A percentile compares a stretch with the other conserved stretches of the same genome.
Conservation (phyloP, 2,888 invertebrate species). For the Taphrorychus bicolor region DNA sequence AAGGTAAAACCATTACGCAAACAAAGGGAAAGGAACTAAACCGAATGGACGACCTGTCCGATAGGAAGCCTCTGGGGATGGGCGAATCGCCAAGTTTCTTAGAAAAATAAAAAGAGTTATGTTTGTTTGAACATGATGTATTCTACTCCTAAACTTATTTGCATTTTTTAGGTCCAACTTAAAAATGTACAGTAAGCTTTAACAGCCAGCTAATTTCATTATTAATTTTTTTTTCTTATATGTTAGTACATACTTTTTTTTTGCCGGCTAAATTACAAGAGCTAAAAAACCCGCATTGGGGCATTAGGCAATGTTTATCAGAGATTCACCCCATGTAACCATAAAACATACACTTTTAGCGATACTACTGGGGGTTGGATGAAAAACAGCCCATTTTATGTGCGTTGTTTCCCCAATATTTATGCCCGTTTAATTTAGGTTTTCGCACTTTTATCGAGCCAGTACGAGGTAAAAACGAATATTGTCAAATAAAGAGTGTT, state of each 20-base stretch:
- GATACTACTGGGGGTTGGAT: background rate
- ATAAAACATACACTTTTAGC: background rate
- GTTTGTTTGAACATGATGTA: conserved; percentile 23
- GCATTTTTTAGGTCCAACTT: background rate
- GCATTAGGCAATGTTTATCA: background rate
- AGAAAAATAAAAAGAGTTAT: conserved; percentile 23
- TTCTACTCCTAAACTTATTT: conserved; percentile 7
- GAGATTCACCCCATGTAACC: background rate
- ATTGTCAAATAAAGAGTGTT: conserved; percentile 24
- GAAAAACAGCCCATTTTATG: conserved; percentile 9
- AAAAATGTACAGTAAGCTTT: too few species aligned
- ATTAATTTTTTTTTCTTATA: too few species aligned
- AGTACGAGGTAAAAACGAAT: conserved; percentile 12
- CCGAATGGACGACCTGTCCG: conserved; percentile 16
- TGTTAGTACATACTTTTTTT: too few species aligned
- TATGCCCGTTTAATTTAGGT: conserved; percentile 18
- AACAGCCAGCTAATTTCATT: too few species aligned
- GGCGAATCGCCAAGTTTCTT: conserved; percentile 23
- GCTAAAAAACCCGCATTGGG: background rate
- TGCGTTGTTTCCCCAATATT: conserved; percentile 7
- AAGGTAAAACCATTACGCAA: conserved; percentile 19
- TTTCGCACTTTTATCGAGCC: conserved; percentile 13
- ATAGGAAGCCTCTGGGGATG: conserved; percentile 17
- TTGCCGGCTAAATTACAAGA: background rate
- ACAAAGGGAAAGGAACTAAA: conserved; percentile 15